Conservation (phyloP, 2,797 vertebrate genomes). For the Semaprochilodus insignis region DNA sequence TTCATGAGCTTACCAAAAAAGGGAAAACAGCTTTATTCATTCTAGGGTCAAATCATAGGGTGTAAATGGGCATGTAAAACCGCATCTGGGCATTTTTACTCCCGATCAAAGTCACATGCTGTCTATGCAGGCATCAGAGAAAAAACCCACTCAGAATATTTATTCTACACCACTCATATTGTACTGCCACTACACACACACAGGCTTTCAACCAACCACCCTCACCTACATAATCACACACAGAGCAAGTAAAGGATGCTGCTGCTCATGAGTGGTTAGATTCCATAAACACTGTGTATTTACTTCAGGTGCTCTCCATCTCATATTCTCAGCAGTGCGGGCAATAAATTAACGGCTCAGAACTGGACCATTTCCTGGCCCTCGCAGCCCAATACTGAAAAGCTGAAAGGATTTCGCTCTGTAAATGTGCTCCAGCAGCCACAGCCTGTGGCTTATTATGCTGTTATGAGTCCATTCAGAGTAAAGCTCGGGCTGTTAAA, state of each 20-base stretch:
- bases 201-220: constrained; percentile 10
- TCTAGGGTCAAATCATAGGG: no score
- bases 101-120: no score
- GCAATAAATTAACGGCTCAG: constrained; percentile 56
- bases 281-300: constrained; percentile 55
- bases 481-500: constrained; percentile 62
- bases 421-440: constrained; percentile 51
- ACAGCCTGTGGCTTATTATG: constrained; percentile 64
- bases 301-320: constrained; percentile 46
- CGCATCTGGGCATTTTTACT: no score
- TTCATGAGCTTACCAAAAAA: no score
- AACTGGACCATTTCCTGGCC: constrained; percentile 55
- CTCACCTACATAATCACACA: not conserved
- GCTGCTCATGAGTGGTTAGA: constrained; percentile 21
- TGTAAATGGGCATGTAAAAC: no score
- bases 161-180: constrained; percentile 33
- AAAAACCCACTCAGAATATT: constrained; percentile 25
- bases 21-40: no score
- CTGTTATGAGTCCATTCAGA: constrained; percentile 64
- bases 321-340: constrained; percentile 46
- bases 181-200: constrained; percentile 1
- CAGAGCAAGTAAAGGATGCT: constrained; percentile 28
- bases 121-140: no score
- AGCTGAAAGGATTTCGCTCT: constrained; percentile 56
- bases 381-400: constrained; percentile 48